Conservation (phyloP, 2,113 vertebrate species). For the Aramus guarauna region DNA sequence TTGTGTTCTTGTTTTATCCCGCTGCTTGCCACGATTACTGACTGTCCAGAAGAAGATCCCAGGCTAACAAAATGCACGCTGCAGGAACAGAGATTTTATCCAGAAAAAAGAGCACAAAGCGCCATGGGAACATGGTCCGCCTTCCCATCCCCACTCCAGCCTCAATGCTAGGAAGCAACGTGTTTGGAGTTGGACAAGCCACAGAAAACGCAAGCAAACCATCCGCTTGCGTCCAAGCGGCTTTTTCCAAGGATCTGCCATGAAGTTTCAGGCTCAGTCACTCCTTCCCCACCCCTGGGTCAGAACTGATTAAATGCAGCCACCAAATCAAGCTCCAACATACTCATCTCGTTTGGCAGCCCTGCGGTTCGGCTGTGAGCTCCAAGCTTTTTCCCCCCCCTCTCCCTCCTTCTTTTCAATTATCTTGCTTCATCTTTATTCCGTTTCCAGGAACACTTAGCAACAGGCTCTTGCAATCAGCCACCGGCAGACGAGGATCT, state of each 20-base stretch:
- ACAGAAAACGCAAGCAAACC: not conserved
- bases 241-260: slow-evolving; percentile 5
- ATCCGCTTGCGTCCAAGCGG: not conserved
- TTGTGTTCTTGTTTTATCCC: not conserved
- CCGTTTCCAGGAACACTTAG: slow-evolving; percentile 61
- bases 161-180: not conserved
- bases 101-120: not conserved
- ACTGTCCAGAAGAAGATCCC: slow-evolving; percentile 8
- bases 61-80: not conserved
- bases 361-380: not conserved
- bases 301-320: slow-evolving; percentile 22
- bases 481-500: slow-evolving; percentile 40
- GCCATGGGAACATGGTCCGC: fast-evolving
- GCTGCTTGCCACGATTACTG: not conserved
- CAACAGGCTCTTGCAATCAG: slow-evolving; percentile 59
- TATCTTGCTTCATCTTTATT: slow-evolving; percentile 45
- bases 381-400: not conserved
- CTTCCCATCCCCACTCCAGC: not conserved
- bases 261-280: not conserved
- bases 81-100: slow-evolving; percentile 8
- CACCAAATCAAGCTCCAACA: not conserved
- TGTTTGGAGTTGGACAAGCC: not conserved
- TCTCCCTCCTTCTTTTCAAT: slow-evolving; percentile 14
- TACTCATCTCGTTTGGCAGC: slow-evolving; percentile 17
- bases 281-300: not conserved